A percentile compares a stretch with the other conserved stretches of the same genome.
Evolutionary conservation across 2,113 vertebrate species (phyloP).

Genomic region (Leiothrix lutea): DNA sequence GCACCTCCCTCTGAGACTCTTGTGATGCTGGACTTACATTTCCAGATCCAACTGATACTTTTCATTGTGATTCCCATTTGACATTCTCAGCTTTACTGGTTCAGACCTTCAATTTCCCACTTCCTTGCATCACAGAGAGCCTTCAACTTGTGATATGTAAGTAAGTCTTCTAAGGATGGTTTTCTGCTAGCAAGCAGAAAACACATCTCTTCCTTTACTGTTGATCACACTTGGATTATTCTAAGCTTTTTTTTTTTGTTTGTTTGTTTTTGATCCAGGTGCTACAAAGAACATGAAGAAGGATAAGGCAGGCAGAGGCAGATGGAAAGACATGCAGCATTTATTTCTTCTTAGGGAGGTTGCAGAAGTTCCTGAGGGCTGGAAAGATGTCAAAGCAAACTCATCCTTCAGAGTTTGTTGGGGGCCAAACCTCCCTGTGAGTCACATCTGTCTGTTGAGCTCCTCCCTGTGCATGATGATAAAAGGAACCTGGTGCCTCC

Average conservation of each 20-base stretch:
- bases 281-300: accelerated
- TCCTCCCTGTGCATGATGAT: neutral
- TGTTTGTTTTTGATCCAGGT: neutral
- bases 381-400: neutral
- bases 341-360: neutral
- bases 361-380: neutral
- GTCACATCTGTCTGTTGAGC: neutral
- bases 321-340: neutral
- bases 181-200: neutral
- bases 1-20: neutral
- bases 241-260: neutral
- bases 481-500: neutral
- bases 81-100: neutral
- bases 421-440: accelerated
- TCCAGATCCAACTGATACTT: neutral
- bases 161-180: neutral
- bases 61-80: neutral
- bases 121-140: neutral
- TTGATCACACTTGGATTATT: neutral
- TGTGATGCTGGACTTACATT: neutral
- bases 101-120: neutral
- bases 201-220: neutral
- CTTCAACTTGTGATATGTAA: neutral
- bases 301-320: neutral
- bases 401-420: neutral